Conservation (phyloP, 2,113 vertebrate genomes). For the Mirza zaza region DNA sequence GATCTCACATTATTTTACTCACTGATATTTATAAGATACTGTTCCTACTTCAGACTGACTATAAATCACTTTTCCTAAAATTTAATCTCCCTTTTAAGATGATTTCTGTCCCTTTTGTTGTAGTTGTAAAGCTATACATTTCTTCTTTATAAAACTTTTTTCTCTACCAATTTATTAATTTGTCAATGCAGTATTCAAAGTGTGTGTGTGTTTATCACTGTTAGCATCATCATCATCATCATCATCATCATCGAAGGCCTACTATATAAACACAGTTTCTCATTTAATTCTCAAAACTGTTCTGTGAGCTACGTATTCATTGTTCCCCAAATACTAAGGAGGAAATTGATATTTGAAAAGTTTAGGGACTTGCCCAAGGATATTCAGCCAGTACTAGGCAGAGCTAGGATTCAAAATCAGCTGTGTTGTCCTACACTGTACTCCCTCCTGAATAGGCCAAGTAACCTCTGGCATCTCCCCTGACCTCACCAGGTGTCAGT, state of each 20-base stretch:
- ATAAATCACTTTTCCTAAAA: neutral
- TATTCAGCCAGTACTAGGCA: neutral
- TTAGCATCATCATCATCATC: neutral
- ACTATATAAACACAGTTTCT: neutral
- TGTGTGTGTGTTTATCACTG: neutral
- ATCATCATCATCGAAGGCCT: neutral
- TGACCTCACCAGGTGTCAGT: neutral
- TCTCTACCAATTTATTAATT: neutral
- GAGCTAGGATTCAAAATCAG: neutral
- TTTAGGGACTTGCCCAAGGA: neutral
- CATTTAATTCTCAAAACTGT: neutral
- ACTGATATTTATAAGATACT: neutral
- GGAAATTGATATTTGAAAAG: neutral
- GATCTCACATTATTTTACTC: neutral
- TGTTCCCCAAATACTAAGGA: neutral
- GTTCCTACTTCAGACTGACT: neutral
- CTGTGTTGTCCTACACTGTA: rapidly evolving
- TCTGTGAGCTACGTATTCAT: neutral
- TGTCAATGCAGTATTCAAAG: neutral
- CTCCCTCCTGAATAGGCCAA: neutral
- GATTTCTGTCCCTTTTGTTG: neutral
- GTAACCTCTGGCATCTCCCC: neutral
- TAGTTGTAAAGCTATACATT: neutral
- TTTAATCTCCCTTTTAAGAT: neutral
- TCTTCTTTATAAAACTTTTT: neutral